Evolutionary conservation across 1,140 invertebrate genomes (phyloP), one percentile per base, ranked within the genome.

Genomic region (Lepidurus apus): DNA sequence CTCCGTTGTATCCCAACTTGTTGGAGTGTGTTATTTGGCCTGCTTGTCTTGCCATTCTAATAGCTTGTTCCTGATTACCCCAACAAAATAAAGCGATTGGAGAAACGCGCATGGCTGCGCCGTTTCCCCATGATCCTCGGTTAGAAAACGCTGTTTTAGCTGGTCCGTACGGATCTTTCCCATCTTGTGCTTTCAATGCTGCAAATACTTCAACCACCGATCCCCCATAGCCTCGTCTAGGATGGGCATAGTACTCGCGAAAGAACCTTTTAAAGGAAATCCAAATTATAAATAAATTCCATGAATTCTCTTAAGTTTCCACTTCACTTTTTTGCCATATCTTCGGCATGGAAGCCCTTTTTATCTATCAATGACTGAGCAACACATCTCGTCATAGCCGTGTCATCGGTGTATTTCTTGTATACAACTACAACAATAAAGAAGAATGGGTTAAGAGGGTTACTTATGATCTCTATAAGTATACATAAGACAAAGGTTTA

Each of bases 81-180:
- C 88, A 85, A 79, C 85, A 89, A 85, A 90, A 92, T 13, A 95
- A 83, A 10, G 90, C 87, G 76, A 91, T 84, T n/a, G 93, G 92
- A 13, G 90, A 84, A 42, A 93, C 87, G 83, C 92, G 87, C 92
- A 94, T 94, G 1, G 91, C 91, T 74, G 89, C 89, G 17, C 93
- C 93, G 86, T 93, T 94, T 24, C 92, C 93, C 87, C 88, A 92
- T 7, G 92, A 93, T 5, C 93, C 93, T 78, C 82, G 80, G 17
- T 92, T 92, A 82, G 88, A 84, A 86, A 93, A 94, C 83, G 93
- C 91, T 82, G 90, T 85, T 75, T 84, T 87, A 1, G 92, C 92
- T 74, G 93, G 92, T 26, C 82, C 82, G 82, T 87, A 89, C 17
- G 90, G 83, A 85, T 93, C 90, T 44, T 84, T 82, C 83, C 89